Percentiles rank a stretch among this genome's conserved stretches.
These are phyloP conservation scores for Thryonomys swinderianus DNA, from an alignment of 2,113 vertebrate species.

Conservation along the genomic window DNA sequence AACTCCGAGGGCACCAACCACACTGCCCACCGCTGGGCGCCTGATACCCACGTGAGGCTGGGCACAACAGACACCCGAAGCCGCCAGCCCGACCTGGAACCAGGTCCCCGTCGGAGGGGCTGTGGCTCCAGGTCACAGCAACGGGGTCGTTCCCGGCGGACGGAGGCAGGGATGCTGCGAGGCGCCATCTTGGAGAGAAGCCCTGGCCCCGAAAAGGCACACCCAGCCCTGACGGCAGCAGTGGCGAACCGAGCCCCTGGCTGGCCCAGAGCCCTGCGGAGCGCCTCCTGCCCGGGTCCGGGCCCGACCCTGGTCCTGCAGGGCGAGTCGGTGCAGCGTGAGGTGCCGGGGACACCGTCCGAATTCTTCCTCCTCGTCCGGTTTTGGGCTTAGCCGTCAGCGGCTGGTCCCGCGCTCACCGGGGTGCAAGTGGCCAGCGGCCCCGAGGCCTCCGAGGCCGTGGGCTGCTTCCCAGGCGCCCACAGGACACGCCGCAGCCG, in stretches of 20 bases:
- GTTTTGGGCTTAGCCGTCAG: background rate
- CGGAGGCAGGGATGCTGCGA: background rate
- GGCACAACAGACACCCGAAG: background rate
- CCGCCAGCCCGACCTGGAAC: background rate
- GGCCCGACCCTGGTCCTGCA: background rate
- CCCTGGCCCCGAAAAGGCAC: fast-evolving
- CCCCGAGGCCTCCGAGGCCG: background rate
- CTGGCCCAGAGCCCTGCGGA: background rate
- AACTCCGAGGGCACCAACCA: background rate
- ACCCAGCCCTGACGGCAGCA: fast-evolving
- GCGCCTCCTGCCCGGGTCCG: background rate
- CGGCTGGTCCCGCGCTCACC: background rate
- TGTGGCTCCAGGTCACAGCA: background rate
- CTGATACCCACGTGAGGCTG: background rate
- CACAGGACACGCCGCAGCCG: background rate
- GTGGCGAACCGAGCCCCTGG: background rate
- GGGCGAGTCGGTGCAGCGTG: background rate
- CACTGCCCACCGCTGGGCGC: background rate
- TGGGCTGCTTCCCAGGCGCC: fast-evolving
- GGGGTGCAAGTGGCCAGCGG: background rate
- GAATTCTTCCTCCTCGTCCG: background rate
- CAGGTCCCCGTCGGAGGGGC: background rate
- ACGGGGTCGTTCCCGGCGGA: fast-evolving
- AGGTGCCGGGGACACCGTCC: too few species aligned
- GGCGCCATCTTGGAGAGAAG: background rate